These are phyloP conservation scores for Psittacula echo DNA, from an alignment of 2,797 vertebrate genomes.

Conservation along the genomic window DNA sequence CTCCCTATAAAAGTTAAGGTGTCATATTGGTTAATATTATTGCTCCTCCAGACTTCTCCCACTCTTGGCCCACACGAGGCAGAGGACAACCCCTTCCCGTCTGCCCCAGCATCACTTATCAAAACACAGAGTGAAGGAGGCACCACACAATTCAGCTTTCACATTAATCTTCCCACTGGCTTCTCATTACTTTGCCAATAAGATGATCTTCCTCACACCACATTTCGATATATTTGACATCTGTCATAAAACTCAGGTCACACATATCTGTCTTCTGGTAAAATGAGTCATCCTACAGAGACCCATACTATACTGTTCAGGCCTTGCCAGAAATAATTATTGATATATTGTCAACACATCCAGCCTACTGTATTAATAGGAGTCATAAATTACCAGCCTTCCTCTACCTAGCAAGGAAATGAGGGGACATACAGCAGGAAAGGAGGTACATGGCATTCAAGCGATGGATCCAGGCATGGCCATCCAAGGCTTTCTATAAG, in stretches of 20 bases:
- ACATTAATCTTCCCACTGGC: conserved; percentile 75
- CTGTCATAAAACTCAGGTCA: conserved; percentile 79
- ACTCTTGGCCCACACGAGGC: conserved; percentile 17
- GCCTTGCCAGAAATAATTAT: conserved; percentile 79
- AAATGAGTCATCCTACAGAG: conserved; percentile 75
- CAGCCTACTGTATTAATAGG: conserved; percentile 73
- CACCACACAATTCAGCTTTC: conserved; percentile 31
- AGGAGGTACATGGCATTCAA: background rate
- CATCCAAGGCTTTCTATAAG: background rate
- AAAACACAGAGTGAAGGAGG: background rate
- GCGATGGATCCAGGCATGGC: background rate
- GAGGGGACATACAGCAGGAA: background rate
- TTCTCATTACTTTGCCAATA: conserved; percentile 81
- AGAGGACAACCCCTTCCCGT: background rate
- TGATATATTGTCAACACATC: conserved; percentile 75
- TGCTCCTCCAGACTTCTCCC: background rate
- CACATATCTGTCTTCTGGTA: conserved; percentile 77
- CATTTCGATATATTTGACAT: conserved; percentile 79
- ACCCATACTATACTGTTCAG: conserved; percentile 35
- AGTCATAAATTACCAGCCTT: conserved; percentile 69
- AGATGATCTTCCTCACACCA: conserved; percentile 77
- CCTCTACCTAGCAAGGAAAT: background rate
- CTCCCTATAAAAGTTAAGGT: background rate
- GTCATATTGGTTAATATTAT: background rate
- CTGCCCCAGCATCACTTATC: background rate